Base-by-base conservation (phyloP, 2,888 invertebrate genomes). In the Machimus atricapillus region DNA sequence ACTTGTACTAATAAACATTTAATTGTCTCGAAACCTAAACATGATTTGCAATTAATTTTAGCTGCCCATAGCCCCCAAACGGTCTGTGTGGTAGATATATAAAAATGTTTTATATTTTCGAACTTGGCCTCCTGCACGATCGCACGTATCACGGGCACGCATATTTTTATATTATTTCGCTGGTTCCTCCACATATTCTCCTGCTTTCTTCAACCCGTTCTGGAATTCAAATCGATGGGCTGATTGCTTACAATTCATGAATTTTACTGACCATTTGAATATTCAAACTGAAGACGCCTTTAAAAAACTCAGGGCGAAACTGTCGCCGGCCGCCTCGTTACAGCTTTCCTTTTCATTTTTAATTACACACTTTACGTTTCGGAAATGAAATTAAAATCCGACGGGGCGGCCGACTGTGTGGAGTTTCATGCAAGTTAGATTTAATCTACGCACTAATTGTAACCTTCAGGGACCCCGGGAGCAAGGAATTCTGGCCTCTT, bases 381-480 rank as follows among this genome's bases (percentile, higher is more conserved):
- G 77, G 77, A 77, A 77, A 66, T 66, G 66, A 66, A 66, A 19
- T 34, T 40, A 40, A 40, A 40, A 40, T 37, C 34, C 77, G 19
- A 34, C n/a, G 8, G 1, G 40, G 40, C 16, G 34, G 40, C 8
- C 40, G 40, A 40, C 40, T 12, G 40, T 40, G 40, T 40, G 40
- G 16, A 16, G 43, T 46, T 46, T 40, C 77, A 77, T 77, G 77
- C 37, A 77, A 34, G 77, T 77, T 40, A 77, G 40, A 77, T 77
- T 77, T 77, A 31, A 77, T 77, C 77, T 77, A 77, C 77, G 77
- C 77, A 77, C 77, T 77, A 77, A 37, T 37, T 40, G 40, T 77
- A 77, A 77, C 37, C 40, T 77, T 34, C 40, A 40, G n/a, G 37
- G 31, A 37, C 27, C 23, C 66, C 19, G 12, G 66, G 66, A 66